These are phyloP conservation scores for Echinarachnius parma DNA, from an alignment of 53 echinoderm and acorn worm genomes.

Conservation along the genomic window DNA sequence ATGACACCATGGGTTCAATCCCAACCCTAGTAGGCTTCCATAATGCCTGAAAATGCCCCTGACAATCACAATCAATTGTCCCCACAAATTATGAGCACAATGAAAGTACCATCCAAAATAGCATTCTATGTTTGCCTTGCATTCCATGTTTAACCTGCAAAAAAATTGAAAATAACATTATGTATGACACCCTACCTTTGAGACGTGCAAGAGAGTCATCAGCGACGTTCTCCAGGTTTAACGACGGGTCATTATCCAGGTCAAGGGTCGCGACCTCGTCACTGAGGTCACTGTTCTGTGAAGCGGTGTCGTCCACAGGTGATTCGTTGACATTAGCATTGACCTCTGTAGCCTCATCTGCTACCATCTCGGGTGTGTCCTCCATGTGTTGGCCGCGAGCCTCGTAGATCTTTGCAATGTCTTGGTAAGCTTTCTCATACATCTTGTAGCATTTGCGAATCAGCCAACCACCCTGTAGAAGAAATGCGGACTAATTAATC, in stretches of 20 bases:
- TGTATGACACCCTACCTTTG: no score
- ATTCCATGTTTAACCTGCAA: no score
- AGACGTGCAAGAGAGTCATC: constrained; percentile 53
- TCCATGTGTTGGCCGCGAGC: constrained; percentile 69
- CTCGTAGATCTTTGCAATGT: constrained; percentile 66
- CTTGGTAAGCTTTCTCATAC: constrained; percentile 88
- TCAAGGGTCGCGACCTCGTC: constrained; percentile 29
- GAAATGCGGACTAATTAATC: no score
- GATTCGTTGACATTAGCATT: constrained; percentile 12
- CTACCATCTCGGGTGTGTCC: constrained; percentile 61
- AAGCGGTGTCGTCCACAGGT: neutral
- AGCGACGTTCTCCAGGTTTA: constrained; percentile 40
- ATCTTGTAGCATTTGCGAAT: constrained; percentile 90
- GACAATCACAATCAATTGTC: no score
- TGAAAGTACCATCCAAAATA: no score
- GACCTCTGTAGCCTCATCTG: constrained; percentile 52
- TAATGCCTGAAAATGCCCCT: no score
- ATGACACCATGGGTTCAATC: no score
- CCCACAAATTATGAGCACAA: no score
- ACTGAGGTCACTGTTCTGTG: neutral
- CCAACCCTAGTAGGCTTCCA: no score
- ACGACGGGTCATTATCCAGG: constrained; percentile 7
- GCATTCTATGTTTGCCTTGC: no score
- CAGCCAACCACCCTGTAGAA: constrained; percentile 70
- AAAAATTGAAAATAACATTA: no score